Base-by-base conservation (phyloP, 2,113 vertebrate genomes). In the Channa maculata region DNA sequence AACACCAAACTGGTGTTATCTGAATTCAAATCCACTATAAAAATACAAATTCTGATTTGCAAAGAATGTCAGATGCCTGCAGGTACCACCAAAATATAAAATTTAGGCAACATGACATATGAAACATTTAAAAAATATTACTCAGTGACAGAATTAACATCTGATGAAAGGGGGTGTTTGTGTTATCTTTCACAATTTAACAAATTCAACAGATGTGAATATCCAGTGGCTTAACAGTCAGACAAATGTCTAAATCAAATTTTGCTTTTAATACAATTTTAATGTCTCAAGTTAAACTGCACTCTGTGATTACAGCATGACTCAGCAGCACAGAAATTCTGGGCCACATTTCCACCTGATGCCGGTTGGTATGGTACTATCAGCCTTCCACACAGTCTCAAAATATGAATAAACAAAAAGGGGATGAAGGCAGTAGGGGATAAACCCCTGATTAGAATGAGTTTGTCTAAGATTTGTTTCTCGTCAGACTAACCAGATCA, bases 321-420 rank as follows among this genome's bases (percentile, higher is more conserved):
- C 85, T 86, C 71, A 79, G 77, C 54, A 0, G 64, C 44, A 59
- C 73, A 68, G 51, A 79, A 84, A 89, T 60, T 77, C 64, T 79
- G 66, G 10, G 68, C 33, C 65, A 79, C 79, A 62, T 62, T 80
- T 82, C 69, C 58, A 71, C 81, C 77, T 79, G 52, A 85, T 15
- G 65, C 83, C 70, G 52, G 85, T 88, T 92, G 83, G 82, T 57
- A 89, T 88, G 84, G 67, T 45, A 67, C 70, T 79, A 79, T 54
- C 67, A 58, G 65, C 46, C 80, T 63, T 60, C 53, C 70, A 66
- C 49, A 44, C 46, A 50, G 53, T 76, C 77, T 71, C 69, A 52
- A 80, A 84, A 85, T 82, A 89, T 75, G 89, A 85, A 89, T 69
- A 91, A 88, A 91, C 66, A 89, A 24, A 14, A 66, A 63, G 62